Percentiles rank a stretch among this genome's conserved stretches.
These are phyloP conservation scores for Heteromormyrus szaboi DNA, from an alignment of 2,797 vertebrate species.

Conservation along the genomic window DNA sequence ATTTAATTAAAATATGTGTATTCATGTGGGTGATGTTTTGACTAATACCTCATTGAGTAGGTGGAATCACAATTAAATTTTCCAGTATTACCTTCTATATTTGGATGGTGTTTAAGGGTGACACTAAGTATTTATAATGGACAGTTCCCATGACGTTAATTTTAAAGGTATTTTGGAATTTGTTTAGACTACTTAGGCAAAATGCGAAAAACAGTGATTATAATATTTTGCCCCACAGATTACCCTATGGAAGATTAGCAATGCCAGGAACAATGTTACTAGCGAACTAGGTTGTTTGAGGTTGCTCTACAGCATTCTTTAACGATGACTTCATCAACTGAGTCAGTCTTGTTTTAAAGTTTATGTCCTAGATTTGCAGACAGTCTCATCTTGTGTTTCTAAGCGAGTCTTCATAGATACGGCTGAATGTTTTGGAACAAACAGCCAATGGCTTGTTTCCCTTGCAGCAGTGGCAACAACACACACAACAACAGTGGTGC, in stretches of 20 bases:
- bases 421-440: background rate
- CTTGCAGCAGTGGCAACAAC: slow-evolving; percentile 55
- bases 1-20: background rate
- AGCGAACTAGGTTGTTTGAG: background rate
- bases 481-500: slow-evolving; percentile 57
- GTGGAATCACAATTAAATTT: background rate
- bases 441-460: background rate
- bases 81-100: background rate
- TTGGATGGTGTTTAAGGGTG: background rate
- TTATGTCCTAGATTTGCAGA: background rate
- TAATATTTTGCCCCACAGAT: background rate
- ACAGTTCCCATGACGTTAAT: background rate
- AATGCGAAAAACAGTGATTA: background rate
- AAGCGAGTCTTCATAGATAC: background rate
- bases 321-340: background rate
- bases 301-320: background rate
- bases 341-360: background rate
- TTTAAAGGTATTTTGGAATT: background rate
- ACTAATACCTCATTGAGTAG: background rate
- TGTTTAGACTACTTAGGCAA: background rate
- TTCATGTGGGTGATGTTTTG: background rate
- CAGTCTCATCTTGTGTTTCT: background rate
- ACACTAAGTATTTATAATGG: background rate
- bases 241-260: background rate
- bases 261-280: background rate